Conservation (phyloP, 2,888 invertebrate species). For the Miltochrista miniata region DNA sequence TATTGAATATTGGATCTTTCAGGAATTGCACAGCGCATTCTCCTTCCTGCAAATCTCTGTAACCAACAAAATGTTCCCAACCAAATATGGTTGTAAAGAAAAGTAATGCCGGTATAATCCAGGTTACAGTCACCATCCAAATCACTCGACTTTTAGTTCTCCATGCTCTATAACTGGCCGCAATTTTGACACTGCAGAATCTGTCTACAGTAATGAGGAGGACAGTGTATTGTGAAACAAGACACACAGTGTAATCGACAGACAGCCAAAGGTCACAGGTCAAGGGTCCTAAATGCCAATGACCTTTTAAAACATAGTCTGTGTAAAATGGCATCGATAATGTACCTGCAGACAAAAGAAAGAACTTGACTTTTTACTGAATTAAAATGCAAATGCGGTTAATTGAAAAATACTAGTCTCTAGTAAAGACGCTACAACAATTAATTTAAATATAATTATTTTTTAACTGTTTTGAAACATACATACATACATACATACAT, state of each 20-base stretch:
- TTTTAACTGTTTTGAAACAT: too few species aligned
- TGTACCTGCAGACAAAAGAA: conserved; percentile 87
- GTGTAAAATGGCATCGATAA: conserved; percentile 99
- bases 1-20: conserved; percentile 98
- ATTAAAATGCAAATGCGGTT: conserved; percentile 26
- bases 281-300: conserved; percentile 98
- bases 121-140: conserved; percentile 97
- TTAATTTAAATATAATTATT: too few species aligned
- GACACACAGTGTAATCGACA: conserved; percentile 99
- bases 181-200: conserved; percentile 99
- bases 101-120: conserved; percentile 97
- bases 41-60: conserved; percentile 92
- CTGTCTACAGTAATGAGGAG: conserved; percentile 99
- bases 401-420: too few species aligned
- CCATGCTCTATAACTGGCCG: conserved; percentile 98
- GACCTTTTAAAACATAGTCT: conserved; percentile 97
- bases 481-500: too few species aligned
- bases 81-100: conserved; percentile 99
- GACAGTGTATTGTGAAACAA: conserved; percentile 99
- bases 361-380: conserved; percentile 21
- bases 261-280: conserved; percentile 99
- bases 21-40: conserved; percentile 98
- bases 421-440: too few species aligned
- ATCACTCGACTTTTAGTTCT: conserved; percentile 96
- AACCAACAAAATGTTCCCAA: conserved; percentile 99